A percentile compares a stretch with the other conserved stretches of the same genome.
Evolutionary conservation across 2,113 vertebrate genomes (phyloP).

Genomic region (Pagrus major): DNA sequence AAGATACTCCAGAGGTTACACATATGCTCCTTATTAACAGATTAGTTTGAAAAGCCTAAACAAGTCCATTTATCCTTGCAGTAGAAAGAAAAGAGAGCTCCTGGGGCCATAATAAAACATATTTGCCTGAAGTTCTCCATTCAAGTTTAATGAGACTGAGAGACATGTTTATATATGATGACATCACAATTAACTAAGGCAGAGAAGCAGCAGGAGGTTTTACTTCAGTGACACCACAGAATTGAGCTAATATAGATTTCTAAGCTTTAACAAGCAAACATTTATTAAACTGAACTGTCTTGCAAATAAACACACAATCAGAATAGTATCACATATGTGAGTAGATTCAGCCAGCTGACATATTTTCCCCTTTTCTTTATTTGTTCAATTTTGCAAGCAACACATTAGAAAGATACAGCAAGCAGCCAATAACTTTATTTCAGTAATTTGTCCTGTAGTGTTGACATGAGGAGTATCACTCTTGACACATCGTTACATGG

Average conservation of each 20-base stretch:
- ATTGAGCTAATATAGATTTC: neutral
- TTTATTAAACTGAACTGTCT: neutral
- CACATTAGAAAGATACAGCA: neutral
- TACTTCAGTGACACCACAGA: conserved; percentile 9
- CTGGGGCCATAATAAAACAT: conserved; percentile 52
- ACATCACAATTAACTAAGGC: conserved; percentile 21
- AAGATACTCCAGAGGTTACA: conserved; percentile 5
- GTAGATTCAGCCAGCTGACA: neutral
- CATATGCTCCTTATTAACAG: neutral
- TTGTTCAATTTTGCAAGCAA: neutral
- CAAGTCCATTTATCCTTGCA: conserved; percentile 7
- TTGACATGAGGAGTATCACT: neutral
- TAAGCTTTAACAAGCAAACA: neutral
- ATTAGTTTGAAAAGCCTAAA: conserved; percentile 22
- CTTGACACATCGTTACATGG: neutral
- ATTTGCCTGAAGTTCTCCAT: conserved; percentile 39
- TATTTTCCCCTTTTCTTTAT: neutral
- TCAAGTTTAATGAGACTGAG: conserved; percentile 42
- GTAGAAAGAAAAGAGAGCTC: neutral
- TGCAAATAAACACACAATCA: neutral
- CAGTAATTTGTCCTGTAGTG: neutral
- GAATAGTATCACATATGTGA: neutral
- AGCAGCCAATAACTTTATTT: neutral
- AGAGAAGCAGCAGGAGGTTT: neutral
- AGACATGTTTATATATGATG: conserved; percentile 36